A percentile compares a stretch with the other conserved stretches of the same genome.
phyloP scores from a whole-genome alignment of 2,797 vertebrate species.

The Alca torda region DNA sequence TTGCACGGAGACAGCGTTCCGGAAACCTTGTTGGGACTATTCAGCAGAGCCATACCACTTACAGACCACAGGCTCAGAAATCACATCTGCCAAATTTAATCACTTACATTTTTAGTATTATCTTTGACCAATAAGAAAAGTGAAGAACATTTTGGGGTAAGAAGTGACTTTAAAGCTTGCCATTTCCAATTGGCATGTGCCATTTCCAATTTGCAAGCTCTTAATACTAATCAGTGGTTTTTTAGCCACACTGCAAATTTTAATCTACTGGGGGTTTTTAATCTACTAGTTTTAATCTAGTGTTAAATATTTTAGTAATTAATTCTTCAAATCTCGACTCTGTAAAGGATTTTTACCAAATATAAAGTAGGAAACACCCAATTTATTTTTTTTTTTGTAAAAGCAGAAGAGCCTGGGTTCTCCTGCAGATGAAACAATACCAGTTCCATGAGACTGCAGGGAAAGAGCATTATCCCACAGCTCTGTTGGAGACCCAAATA shows the following conservation, averaged over 20 bases:
- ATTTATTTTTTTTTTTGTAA: neutral
- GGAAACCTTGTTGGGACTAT: neutral
- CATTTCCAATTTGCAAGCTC: neutral
- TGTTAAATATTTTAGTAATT: neutral
- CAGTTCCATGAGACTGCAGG: neutral
- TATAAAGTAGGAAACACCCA: neutral
- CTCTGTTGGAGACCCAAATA: neutral
- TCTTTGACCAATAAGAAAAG: neutral
- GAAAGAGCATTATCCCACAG: neutral
- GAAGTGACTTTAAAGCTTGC: neutral
- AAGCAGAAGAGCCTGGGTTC: neutral
- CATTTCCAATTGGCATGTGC: neutral
- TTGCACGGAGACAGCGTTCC: fast-evolving
- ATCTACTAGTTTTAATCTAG: neutral
- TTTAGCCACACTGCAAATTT: neutral
- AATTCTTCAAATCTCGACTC: neutral
- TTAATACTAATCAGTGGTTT: neutral
- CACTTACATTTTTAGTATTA: neutral
- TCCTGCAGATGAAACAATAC: neutral
- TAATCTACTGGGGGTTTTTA: neutral
- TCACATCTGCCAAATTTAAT: neutral
- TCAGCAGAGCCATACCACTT: neutral
- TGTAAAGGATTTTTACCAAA: neutral
- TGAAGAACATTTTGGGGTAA: fast-evolving
- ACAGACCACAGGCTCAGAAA: neutral